These are phyloP conservation scores for Mastigias papua DNA, from an alignment of 30 jellyfish, hydroid and myxozoan genomes.

Conservation along the genomic window DNA sequence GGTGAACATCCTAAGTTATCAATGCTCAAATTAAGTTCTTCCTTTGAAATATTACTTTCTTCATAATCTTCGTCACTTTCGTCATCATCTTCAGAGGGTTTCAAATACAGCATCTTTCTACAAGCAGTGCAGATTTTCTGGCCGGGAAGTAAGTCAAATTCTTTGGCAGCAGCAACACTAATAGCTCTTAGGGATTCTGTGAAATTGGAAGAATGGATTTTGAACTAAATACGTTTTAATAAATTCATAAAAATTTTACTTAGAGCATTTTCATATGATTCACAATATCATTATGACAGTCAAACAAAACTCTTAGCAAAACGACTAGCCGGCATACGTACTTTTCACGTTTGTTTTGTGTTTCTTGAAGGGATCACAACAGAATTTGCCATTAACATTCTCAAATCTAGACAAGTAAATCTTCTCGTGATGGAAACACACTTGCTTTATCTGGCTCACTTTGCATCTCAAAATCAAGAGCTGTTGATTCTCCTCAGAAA, in stretches of 20 bases:
- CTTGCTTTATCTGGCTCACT: neutral
- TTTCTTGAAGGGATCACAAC: neutral
- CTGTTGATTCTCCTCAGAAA: neutral
- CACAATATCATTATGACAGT: neutral
- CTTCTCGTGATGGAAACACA: too few relatives aligned
- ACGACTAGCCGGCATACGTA: neutral
- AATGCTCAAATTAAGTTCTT: neutral
- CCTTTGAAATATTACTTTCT: neutral
- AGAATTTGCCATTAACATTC: neutral
- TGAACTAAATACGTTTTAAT: neutral
- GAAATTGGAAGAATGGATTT: neutral
- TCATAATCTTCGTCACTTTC: conserved; percentile 1
- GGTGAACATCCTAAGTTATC: conserved; percentile 41
- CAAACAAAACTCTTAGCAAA: neutral
- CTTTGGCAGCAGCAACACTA: neutral
- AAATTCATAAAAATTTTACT: too few relatives aligned
- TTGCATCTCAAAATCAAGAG: neutral
- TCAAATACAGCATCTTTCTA: neutral
- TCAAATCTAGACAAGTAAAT: neutral
- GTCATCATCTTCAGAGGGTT: neutral
- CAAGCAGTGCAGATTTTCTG: neutral
- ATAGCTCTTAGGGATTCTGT: neutral
- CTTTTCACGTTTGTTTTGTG: neutral
- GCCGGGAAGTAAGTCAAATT: neutral
- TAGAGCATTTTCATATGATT: neutral